Conservation (phyloP, 2,797 vertebrate genomes). For the Chelon labrosus region DNA sequence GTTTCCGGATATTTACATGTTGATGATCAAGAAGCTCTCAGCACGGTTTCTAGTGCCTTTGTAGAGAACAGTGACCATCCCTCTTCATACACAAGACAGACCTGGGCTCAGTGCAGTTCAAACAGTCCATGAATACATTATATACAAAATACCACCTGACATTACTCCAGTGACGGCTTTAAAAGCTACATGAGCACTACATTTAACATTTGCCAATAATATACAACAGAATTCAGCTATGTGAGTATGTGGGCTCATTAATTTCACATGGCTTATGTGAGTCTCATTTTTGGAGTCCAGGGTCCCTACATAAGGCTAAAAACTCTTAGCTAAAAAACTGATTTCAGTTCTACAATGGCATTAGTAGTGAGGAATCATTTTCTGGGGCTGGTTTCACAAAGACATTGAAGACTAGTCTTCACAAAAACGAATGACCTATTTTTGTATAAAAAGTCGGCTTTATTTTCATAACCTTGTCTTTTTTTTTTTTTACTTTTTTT, state of each 20-base stretch:
- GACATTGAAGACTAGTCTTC: too few species aligned
- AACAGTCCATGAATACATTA: conserved; percentile 10
- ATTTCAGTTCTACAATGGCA: background rate
- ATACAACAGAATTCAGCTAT: conserved; percentile 1
- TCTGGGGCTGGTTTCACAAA: background rate
- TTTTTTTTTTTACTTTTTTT: too few species aligned
- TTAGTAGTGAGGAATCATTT: conserved; percentile 14
- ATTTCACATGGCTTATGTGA: background rate
- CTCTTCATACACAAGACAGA: conserved; percentile 33
- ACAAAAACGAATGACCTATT: too few species aligned
- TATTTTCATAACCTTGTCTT: too few species aligned
- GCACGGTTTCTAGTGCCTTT: conserved; percentile 85
- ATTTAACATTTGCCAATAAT: conserved; percentile 1
- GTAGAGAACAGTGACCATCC: conserved; percentile 72
- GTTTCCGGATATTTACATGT: conserved; percentile 42
- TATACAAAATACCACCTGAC: conserved; percentile 13
- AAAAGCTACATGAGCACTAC: conserved; percentile 9
- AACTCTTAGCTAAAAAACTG: background rate
- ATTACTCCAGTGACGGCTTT: conserved; percentile 6
- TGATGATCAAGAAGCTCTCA: conserved; percentile 61
- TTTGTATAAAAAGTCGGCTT: too few species aligned
- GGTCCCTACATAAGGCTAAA: conserved; percentile 22
- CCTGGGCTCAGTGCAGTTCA: conserved; percentile 19
- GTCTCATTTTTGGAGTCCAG: conserved; percentile 10
- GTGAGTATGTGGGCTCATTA: background rate